Evolutionary conservation across 2,113 vertebrate species (phyloP).

Genomic region (Tragulus kanchil): DNA sequence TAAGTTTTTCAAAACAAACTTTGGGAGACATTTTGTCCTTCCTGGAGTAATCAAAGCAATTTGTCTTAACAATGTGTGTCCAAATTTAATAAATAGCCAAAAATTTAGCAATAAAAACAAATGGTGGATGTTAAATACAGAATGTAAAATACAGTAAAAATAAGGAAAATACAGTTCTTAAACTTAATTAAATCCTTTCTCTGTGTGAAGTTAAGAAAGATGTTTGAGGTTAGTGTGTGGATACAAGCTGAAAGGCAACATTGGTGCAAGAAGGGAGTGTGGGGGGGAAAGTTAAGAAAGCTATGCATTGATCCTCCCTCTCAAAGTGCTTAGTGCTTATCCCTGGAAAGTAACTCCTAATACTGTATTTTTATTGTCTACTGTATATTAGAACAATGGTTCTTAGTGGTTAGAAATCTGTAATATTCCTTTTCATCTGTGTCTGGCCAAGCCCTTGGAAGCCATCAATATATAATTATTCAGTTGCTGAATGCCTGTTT

Average conservation of each 20-base stretch:
- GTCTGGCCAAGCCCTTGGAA: background rate
- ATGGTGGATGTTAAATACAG: too few species aligned
- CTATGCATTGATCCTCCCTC: too few species aligned
- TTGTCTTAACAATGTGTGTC: background rate
- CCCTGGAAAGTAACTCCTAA: background rate
- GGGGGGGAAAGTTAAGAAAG: too few species aligned
- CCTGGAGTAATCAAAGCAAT: background rate
- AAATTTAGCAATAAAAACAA: slow-evolving; percentile 12
- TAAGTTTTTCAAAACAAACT: background rate
- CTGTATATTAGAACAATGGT: background rate
- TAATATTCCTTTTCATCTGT: background rate
- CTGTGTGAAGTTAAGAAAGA: background rate
- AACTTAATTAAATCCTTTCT: background rate
- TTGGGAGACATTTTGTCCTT: background rate
- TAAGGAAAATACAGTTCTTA: background rate
- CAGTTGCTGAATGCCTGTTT: background rate
- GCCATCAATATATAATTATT: background rate
- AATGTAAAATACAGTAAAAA: background rate
- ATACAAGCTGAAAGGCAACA: background rate
- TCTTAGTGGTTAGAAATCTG: background rate
- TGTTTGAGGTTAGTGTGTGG: background rate
- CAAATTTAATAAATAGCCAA: background rate
- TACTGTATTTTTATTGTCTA: background rate
- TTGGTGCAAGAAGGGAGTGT: background rate
- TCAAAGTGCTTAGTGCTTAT: background rate